Percentiles rank a stretch among this genome's conserved stretches.
Evolutionary conservation across 2,888 invertebrate genomes (phyloP).

Genomic region (Apeira syringaria): DNA sequence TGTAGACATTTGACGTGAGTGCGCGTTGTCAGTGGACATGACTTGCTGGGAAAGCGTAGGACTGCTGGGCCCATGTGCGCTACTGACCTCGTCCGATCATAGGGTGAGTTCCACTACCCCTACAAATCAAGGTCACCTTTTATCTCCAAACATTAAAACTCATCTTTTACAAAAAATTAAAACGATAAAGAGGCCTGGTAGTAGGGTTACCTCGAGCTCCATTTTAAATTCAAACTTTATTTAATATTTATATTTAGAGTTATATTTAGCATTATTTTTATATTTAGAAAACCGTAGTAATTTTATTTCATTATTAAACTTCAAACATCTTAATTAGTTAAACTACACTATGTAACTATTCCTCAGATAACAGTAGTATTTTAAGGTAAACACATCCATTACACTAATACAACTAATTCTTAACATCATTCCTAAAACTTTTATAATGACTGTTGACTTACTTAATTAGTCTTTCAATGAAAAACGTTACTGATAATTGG

Average conservation of each 20-base stretch:
- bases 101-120: constrained; percentile 64
- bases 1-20: constrained; percentile 41
- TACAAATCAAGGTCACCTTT: constrained; percentile 11
- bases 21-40: constrained; percentile 57
- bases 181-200: constrained; percentile 31
- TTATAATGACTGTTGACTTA: constrained; percentile 20
- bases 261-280: too few relatives aligned
- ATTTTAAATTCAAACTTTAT: too few relatives aligned
- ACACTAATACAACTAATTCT: constrained; percentile 26
- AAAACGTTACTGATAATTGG: constrained; percentile 12
- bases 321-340: too few relatives aligned
- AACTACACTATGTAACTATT: too few relatives aligned
- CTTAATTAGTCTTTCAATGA: constrained; percentile 12
- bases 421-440: constrained; percentile 16
- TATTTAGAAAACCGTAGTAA: too few relatives aligned
- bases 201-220: constrained; percentile 33
- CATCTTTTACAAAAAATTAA: constrained; percentile 15
- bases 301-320: too few relatives aligned
- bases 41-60: constrained; percentile 83
- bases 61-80: constrained; percentile 79
- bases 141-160: constrained; percentile 1
- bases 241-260: too few relatives aligned
- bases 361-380: too few relatives aligned
- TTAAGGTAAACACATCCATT: constrained; percentile 38
- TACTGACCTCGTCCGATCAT: constrained; percentile 74